Evolutionary conservation across 2,888 invertebrate species (phyloP).

Genomic region (Tetheella fluctuosa): DNA sequence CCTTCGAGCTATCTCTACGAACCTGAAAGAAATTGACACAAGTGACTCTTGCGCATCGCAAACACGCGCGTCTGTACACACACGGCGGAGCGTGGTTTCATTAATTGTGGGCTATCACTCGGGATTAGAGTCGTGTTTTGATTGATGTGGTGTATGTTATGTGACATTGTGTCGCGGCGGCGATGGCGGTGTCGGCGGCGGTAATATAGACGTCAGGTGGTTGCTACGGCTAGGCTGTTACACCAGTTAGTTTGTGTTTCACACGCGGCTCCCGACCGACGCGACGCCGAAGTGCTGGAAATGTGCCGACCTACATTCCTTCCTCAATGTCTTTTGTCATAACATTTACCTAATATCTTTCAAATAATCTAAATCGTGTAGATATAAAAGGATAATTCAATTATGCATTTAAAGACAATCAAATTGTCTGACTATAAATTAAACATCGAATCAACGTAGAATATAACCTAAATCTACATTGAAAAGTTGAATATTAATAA

Average conservation of each 20-base stretch:
- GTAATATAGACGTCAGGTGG: slow-evolving; percentile 70
- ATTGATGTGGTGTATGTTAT: slow-evolving; percentile 31
- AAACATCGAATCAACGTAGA: too few species aligned
- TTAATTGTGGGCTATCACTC: slow-evolving; percentile 39
- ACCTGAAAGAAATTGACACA: slow-evolving; percentile 71
- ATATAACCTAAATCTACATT: too few species aligned
- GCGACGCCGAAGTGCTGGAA: not conserved
- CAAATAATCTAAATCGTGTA: too few species aligned
- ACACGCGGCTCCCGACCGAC: slow-evolving; percentile 48
- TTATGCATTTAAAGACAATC: too few species aligned
- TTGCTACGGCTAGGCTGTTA: slow-evolving; percentile 25
- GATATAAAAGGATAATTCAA: too few species aligned
- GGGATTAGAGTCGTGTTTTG: slow-evolving; percentile 45
- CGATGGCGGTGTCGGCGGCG: slow-evolving; percentile 22
- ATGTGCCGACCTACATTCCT: slow-evolving; percentile 56
- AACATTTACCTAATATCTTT: too few species aligned
- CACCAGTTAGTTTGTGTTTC: slow-evolving; percentile 69
- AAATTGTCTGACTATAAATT: too few species aligned
- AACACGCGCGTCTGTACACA: slow-evolving; percentile 40
- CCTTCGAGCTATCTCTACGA: slow-evolving; percentile 21
- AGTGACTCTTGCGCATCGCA: slow-evolving; percentile 60
- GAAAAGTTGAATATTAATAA: too few species aligned
- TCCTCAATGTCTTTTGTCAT: slow-evolving; percentile 5
- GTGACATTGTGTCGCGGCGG: slow-evolving; percentile 18
- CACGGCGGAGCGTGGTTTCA: slow-evolving; percentile 18